These are phyloP conservation scores for Ovibos moschatus DNA, from an alignment of 2,113 vertebrate species.

Conservation along the genomic window DNA sequence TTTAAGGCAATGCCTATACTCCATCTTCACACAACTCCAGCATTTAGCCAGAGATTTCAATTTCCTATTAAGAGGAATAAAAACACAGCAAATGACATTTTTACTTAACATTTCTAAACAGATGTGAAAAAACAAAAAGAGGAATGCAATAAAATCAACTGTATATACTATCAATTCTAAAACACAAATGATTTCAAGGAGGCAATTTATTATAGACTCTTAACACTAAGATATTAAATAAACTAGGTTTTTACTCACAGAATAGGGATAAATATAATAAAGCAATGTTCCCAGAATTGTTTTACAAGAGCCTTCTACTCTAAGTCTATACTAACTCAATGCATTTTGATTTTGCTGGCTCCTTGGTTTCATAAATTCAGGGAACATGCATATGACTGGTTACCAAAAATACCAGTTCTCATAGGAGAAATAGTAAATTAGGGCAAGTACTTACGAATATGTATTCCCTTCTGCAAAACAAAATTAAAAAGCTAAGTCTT, in stretches of 20 bases:
- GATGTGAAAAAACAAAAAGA: conserved; percentile 37
- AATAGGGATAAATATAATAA: conserved; percentile 25
- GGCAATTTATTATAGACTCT: conserved; percentile 10
- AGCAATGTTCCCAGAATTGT: background rate
- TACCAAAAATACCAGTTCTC: background rate
- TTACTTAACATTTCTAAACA: conserved; percentile 36
- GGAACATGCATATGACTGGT: background rate
- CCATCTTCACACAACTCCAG: conserved; percentile 49
- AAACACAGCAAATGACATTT: conserved; percentile 32
- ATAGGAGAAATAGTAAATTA: background rate
- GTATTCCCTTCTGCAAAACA: background rate
- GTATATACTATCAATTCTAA: background rate
- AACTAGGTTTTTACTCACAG: conserved; percentile 35
- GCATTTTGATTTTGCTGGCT: background rate
- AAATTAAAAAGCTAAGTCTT: conserved; percentile 8
- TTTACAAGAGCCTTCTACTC: conserved; percentile 18
- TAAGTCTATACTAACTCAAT: background rate
- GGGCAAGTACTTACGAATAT: background rate
- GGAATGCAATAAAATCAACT: conserved; percentile 20
- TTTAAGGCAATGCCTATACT: conserved; percentile 8
- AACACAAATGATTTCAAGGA: conserved; percentile 44
- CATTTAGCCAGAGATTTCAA: conserved; percentile 51
- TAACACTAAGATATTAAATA: background rate
- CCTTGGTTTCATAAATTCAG: background rate
- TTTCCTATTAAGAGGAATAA: conserved; percentile 47